These are phyloP conservation scores for Zaprionus kolodkinae DNA, from an alignment of 1,140 invertebrate genomes.

Conservation along the genomic window DNA sequence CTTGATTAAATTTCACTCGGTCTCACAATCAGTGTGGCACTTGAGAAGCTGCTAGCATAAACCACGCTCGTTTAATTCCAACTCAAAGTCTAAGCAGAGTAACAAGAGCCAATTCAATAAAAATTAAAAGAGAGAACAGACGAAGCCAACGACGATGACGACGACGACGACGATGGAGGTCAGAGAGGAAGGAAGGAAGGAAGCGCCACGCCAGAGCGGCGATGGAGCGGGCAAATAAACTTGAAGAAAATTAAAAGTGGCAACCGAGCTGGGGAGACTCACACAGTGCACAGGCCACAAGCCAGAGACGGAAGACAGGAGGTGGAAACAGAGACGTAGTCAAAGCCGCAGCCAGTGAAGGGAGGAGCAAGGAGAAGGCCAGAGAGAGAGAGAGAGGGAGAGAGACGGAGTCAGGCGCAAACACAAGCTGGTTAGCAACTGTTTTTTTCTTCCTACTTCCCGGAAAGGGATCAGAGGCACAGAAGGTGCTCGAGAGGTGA, in stretches of 20 bases:
- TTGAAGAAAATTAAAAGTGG: conserved; percentile 82
- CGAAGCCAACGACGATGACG: conserved; percentile 1
- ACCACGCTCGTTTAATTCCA: conserved; percentile 81
- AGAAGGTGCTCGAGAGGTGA: background rate
- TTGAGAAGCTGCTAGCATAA: conserved; percentile 62
- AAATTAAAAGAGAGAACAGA: conserved; percentile 69
- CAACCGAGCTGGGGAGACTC: conserved; percentile 48
- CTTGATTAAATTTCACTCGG: conserved; percentile 79
- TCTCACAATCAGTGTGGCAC: conserved; percentile 50
- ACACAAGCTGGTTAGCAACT: conserved; percentile 63
- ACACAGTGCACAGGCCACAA: background rate
- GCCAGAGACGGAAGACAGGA: background rate
- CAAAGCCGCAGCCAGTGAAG: conserved; percentile 35
- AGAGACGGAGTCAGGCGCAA: background rate
- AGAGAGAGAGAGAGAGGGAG: background rate
- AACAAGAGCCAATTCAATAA: conserved; percentile 80
- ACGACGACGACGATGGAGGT: too few relatives aligned
- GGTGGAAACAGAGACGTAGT: background rate
- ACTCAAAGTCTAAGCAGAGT: conserved; percentile 81
- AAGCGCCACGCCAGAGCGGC: conserved; percentile 40
- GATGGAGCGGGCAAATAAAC: conserved; percentile 71
- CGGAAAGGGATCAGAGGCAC: background rate
- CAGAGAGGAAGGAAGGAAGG: background rate
- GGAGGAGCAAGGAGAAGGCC: background rate
- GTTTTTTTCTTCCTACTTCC: conserved; percentile 11